Evolutionary conservation across 2,888 invertebrate species (phyloP).

Genomic region (Drosophila nr. perissopoda): DNA sequence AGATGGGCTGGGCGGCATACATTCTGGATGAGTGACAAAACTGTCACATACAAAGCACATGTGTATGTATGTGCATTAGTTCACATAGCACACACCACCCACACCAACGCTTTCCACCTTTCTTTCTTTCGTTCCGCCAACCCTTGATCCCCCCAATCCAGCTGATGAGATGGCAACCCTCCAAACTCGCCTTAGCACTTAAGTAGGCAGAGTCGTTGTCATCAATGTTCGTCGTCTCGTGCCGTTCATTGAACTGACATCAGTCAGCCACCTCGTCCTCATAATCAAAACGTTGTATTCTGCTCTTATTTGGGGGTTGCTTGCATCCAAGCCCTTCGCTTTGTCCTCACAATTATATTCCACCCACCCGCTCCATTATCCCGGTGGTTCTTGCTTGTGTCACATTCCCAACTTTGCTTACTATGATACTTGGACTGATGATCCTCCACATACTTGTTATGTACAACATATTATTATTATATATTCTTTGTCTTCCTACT

Average conservation of each 20-base stretch:
- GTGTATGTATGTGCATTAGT: conserved; percentile 11
- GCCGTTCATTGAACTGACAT: conserved; percentile 68
- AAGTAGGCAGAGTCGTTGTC: conserved; percentile 63
- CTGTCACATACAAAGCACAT: conserved; percentile 31
- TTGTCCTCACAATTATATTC: not conserved
- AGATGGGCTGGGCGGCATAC: not conserved
- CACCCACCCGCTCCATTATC: not conserved
- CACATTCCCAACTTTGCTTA: conserved; percentile 31
- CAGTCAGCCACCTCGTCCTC: conserved; percentile 13
- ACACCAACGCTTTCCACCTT: not conserved
- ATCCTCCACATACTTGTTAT: not conserved
- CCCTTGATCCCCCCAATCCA: not conserved
- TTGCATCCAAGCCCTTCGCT: conserved; percentile 10
- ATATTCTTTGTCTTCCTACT: not conserved
- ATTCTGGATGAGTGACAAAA: conserved; percentile 4
- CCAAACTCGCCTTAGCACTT: conserved; percentile 51
- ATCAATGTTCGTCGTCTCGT: conserved; percentile 25
- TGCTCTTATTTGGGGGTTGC: conserved; percentile 39
- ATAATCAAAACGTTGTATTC: conserved; percentile 10
- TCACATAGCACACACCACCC: conserved; percentile 7
- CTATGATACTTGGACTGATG: not conserved
- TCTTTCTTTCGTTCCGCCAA: not conserved
- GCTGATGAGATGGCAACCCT: conserved; percentile 23
- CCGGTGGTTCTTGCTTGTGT: conserved; percentile 7
- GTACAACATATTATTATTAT: not conserved